Evolutionary conservation across 53 echinoderm and acorn worm genomes (phyloP).

Genomic region (Echinarachnius parma): DNA sequence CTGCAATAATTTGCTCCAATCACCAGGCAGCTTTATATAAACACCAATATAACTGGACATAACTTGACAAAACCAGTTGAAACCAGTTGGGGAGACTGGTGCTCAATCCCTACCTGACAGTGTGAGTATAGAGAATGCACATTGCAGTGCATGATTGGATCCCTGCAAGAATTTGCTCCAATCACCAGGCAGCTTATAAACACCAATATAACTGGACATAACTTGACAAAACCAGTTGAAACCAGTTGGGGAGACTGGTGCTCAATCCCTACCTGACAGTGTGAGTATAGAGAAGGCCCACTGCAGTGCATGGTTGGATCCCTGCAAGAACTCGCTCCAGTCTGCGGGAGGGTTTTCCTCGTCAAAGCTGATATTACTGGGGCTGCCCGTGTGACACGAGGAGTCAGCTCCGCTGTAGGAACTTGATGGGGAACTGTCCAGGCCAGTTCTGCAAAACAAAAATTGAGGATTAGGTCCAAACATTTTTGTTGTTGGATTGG

Average conservation of each 20-base stretch:
- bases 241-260: conserved; percentile 21
- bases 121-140: conserved; percentile 85
- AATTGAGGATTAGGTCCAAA: background rate
- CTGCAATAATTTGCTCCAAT: no score
- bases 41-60: no score
- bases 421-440: conserved; percentile 79
- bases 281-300: conserved; percentile 88
- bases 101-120: conserved; percentile 67
- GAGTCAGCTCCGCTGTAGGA: conserved; percentile 72
- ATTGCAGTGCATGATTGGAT: conserved; percentile 27
- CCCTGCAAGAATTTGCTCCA: conserved; percentile 85
- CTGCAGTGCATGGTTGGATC: conserved; percentile 31
- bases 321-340: conserved; percentile 85
- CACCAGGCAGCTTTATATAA: no score
- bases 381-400: conserved; percentile 80
- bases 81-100: conserved; percentile 21
- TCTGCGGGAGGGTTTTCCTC: conserved; percentile 65
- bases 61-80: no score
- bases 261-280: conserved; percentile 65
- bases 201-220: no score
- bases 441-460: conserved; percentile 25
- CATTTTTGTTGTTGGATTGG: no score
- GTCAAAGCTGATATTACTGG: conserved; percentile 78
- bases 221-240: no score
- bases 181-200: no score